Evolutionary conservation across 1,140 invertebrate genomes (phyloP), one percentile per base, ranked within the genome.

Genomic region (Zaprionus ornatus): DNA sequence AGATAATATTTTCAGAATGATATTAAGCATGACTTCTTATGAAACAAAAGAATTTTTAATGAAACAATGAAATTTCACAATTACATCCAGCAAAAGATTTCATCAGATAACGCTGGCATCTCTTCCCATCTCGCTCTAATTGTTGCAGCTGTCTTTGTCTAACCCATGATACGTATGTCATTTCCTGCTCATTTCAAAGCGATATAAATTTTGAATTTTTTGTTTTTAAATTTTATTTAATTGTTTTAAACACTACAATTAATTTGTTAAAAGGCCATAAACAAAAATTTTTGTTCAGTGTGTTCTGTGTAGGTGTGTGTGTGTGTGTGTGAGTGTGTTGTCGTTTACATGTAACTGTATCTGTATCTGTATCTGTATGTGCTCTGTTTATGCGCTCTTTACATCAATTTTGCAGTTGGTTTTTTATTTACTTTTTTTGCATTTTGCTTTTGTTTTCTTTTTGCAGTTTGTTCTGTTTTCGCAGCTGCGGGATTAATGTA

Each of bases 201-300:
- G 37, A 45, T 3, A 17, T 10, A n/a, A 17, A 1, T 17, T 45
- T 45, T 6, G 3, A 17, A 7, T 32, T 64, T 54, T 64, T 73
- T 73, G 17, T 27, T 74, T 62, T 67, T 74, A 68, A 62, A 73
- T 77, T 77, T 73, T 77, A 74, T 77, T 77, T 59, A 74, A 67
- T 77, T 74, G 62, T 77, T 77, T 74, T 74, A 67, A 74, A 77
- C 69, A 77, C 70, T 77, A 77, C 75, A 74, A 74, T 74, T 77
- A 77, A 77, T 74, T 77, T 65, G 62, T 77, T 74, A 77, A 77
- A 77, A 77, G 75, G 75, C 75, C 70, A 68, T 77, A 68, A 77
- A 77, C 70, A 68, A 77, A 77, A 68, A 50, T 50, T 59, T 76
- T 72, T 63, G 74, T 74, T 57, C 32, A 63, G 59, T 65, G 54